Base-by-base conservation (phyloP, 2,797 vertebrate genomes). In the Semaprochilodus insignis region DNA sequence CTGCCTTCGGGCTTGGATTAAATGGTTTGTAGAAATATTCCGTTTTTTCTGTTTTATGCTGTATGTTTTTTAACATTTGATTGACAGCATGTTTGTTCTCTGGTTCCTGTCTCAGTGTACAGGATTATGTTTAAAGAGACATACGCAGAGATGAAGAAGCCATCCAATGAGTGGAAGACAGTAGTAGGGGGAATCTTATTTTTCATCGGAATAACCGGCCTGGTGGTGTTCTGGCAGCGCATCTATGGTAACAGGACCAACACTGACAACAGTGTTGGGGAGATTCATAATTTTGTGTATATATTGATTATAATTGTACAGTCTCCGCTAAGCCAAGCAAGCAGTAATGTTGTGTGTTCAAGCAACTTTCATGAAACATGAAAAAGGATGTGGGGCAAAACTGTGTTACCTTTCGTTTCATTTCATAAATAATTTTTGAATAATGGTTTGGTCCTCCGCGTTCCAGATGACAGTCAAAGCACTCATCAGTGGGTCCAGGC, bases 191-290 rank as follows among this genome's bases (percentile, higher is more conserved):
- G 91, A 0, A 76, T 95, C 73, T 92, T 97, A 71, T 80, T 96
- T 80, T 95, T 96, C 34, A 0, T 95, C 0, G 96, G 96, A n/a
- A 3, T 97, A 54, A 96, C 96, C 0, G 96, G 94, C 17, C 91
- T 97, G 67, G 6, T 97, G 27, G 90, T 97, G 34, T 92, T 93
- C 91, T 97, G 97, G 97, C 95, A 97, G 89, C 83, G 79, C 0
- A 0, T 83, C 81, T 94, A 94, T 0, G 96, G 97, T 97, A 88
- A 91, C 59, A 13, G 66, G 3, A 52, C 0, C 55, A 57, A 57
- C 6, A 57, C 54, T 3, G 17, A 0, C 31, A 31, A 6, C 5
- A 40, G 0, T 6, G 40, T 40, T 40, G 5, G 5, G 40, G 40
- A 40, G 40, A 40, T 40, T 40, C 5, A 40, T 0, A 40, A 40